Conservation (phyloP, 2,888 invertebrate species). For the Loripinus fragilis region DNA sequence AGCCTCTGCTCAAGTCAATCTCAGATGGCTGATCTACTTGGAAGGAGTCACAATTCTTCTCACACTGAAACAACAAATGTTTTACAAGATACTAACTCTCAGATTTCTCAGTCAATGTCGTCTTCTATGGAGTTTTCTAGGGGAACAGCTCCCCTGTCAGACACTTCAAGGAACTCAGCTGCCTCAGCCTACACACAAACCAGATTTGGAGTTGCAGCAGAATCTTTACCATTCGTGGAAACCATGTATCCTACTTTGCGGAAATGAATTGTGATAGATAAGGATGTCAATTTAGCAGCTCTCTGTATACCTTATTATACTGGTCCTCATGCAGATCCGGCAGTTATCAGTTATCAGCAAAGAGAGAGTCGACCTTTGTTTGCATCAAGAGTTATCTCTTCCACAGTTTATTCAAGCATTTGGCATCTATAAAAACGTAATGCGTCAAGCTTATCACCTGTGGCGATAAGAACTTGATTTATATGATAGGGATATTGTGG, state of each 20-base stretch:
- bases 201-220: constrained; percentile 23
- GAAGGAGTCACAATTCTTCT: too few relatives aligned
- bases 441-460: constrained; percentile 22
- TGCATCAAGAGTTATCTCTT: background rate
- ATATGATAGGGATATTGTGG: constrained; percentile 38
- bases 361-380: constrained; percentile 7
- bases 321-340: background rate
- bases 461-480: constrained; percentile 33
- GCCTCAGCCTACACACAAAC: background rate
- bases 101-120: too few relatives aligned
- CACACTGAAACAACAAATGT: too few relatives aligned
- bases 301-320: constrained; percentile 24
- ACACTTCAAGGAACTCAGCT: too few relatives aligned
- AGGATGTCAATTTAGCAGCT: constrained; percentile 26
- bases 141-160: background rate
- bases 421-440: constrained; percentile 35
- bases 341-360: background rate
- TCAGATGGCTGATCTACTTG: too few relatives aligned
- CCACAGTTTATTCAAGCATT: constrained; percentile 34
- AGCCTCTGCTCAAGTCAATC: too few relatives aligned
- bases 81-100: too few relatives aligned
- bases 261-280: constrained; percentile 29
- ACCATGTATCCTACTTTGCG: constrained; percentile 17
- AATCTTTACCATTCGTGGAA: constrained; percentile 27
- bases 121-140: background rate